Base-by-base conservation (phyloP, 1,140 invertebrate genomes). In the Xylocopa sonorina region DNA sequence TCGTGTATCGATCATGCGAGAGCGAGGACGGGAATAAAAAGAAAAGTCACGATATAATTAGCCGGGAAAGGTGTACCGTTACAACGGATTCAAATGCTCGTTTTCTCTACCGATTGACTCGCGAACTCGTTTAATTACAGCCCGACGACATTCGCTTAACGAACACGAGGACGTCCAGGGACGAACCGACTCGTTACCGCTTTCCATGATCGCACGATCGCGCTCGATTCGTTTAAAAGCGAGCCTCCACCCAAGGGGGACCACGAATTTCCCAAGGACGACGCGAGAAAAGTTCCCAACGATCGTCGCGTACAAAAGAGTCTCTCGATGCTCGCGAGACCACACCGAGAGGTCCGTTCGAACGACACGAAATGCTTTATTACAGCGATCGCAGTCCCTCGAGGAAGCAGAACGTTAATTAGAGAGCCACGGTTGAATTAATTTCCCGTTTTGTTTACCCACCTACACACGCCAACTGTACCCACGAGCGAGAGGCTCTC, bases 1-100 rank as follows among this genome's bases (percentile, higher is more conserved):
- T 77, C n/a, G n/a, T 41, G 46, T 48, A 64, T 78, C 50, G 74
- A 77, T 77, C 64, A 32, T 50, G 62, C 55, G 60, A 66, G 29
- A n/a, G 2, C 16, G 50, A 55, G 27, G 32, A 71, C n/a, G n/a
- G n/a, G n/a, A n/a, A n/a, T n/a, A n/a, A n/a, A n/a, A n/a, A 64
- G 62, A 53, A 64, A 68, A 53, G 53, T 34, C 9, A 71, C 29
- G 46, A 55, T 72, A 58, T 57, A 80, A 73, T 64, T 66, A 73
- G 41, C 41, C 29, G 68, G 6, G 6, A n/a, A 48, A n/a, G 60
- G 71, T 74, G 50, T 66, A 24, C 48, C 46, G 29, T 68, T 68
- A 68, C 64, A 7, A 12, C 32, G 46, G 51, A n/a, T n/a, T 67
- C 16, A 10, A 16, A 64, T 29, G 7, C 27, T 38, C 16, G 48